Evolutionary conservation across 2,797 vertebrate genomes (phyloP).

Genomic region (Aldrovandia affinis): DNA sequence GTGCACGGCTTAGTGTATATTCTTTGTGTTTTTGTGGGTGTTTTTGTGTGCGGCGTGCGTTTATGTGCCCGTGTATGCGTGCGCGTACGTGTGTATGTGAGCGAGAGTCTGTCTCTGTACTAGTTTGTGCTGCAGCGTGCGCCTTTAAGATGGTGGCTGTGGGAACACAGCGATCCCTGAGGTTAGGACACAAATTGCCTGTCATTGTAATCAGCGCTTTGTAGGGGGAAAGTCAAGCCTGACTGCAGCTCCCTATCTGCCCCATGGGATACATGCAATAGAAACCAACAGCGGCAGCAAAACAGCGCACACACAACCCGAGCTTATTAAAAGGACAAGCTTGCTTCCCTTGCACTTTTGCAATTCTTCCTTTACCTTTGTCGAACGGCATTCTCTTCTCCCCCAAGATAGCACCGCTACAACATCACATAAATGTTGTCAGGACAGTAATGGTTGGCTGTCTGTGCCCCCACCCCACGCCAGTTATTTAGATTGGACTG

Average conservation of each 20-base stretch:
- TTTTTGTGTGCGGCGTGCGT: background rate
- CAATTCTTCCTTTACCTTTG: background rate
- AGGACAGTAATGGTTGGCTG: background rate
- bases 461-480: background rate
- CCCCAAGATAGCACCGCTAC: background rate
- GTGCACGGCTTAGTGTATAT: background rate
- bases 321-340: slow-evolving; percentile 32
- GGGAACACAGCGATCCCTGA: slow-evolving; percentile 25
- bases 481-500: background rate
- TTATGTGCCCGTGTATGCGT: background rate
- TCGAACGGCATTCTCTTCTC: background rate
- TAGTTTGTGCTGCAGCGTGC: slow-evolving; percentile 32
- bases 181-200: slow-evolving; percentile 41
- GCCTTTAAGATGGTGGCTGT: slow-evolving; percentile 36
- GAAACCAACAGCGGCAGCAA: slow-evolving; percentile 38
- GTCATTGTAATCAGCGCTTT: slow-evolving; percentile 45
- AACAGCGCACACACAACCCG: slow-evolving; percentile 13
- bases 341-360: slow-evolving; percentile 45
- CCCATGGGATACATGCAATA: slow-evolving; percentile 37
- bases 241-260: slow-evolving; percentile 43
- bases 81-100: background rate
- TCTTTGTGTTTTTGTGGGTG: background rate
- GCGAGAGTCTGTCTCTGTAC: slow-evolving; percentile 11
- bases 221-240: slow-evolving; percentile 49
- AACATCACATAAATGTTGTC: background rate